phyloP scores from a whole-genome alignment of 2,888 invertebrate species.

The Herminia tarsipennalis region DNA sequence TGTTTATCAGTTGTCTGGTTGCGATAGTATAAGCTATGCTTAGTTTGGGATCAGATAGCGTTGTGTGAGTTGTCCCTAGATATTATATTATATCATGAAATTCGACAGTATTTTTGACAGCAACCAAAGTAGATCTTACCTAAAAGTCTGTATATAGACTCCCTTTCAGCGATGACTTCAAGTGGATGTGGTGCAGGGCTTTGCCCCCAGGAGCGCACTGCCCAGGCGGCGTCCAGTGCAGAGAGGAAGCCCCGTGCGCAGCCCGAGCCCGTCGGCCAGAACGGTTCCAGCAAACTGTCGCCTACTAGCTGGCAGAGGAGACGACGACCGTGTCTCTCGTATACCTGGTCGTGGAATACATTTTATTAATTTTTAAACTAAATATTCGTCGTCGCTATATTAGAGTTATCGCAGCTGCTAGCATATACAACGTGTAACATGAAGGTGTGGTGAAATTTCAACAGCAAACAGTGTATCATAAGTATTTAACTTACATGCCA shows the following conservation, averaged over 20 bases:
- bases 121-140: no score
- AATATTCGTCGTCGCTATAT: not conserved
- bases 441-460: no score
- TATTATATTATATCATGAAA: no score
- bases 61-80: no score
- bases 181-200: slow-evolving; percentile 88
- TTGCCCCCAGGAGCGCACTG: slow-evolving; percentile 93
- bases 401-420: no score
- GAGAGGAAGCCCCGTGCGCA: slow-evolving; percentile 98
- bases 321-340: slow-evolving; percentile 88
- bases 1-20: no score
- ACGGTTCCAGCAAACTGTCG: slow-evolving; percentile 98
- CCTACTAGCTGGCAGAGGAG: slow-evolving; percentile 97
- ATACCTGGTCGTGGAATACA: slow-evolving; percentile 52
- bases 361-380: not conserved
- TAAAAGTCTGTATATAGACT: slow-evolving; percentile 94
- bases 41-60: no score
- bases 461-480: no score
- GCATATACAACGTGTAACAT: no score
- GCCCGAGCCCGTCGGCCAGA: slow-evolving; percentile 99
- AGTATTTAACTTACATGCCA: no score
- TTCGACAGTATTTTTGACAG: no score
- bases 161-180: slow-evolving; percentile 96
- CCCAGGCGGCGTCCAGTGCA: slow-evolving; percentile 98
- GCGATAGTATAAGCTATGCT: no score